phyloP scores from a whole-genome alignment of 2,113 vertebrate genomes.

The Lasiurus cinereus region DNA sequence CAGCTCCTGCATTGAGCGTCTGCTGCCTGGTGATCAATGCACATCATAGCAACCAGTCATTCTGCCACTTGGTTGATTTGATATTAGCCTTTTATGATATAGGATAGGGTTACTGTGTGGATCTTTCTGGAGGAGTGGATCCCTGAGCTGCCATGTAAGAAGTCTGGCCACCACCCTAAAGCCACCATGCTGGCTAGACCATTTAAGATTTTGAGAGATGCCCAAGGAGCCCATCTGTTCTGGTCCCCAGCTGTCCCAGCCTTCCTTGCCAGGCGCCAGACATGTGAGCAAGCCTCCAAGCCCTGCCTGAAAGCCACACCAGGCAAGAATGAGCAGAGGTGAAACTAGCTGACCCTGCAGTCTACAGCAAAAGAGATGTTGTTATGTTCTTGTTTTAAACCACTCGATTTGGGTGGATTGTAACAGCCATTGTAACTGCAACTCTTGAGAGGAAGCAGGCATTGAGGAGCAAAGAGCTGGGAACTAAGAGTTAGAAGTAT shows the following conservation, averaged over 20 bases:
- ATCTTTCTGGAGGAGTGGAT: background rate
- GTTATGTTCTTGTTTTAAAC: background rate
- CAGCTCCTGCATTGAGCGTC: too few species aligned
- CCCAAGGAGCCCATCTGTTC: background rate
- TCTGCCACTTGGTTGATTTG: too few species aligned
- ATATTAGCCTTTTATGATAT: too few species aligned
- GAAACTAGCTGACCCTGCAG: background rate
- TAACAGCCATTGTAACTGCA: background rate
- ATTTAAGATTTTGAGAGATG: background rate
- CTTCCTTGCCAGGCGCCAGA: background rate
- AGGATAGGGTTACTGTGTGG: background rate
- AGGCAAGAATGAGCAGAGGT: background rate
- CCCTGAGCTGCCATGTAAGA: background rate
- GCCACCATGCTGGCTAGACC: background rate
- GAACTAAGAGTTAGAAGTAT: background rate
- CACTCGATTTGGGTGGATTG: background rate
- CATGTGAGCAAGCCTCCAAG: background rate
- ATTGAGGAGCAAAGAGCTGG: background rate
- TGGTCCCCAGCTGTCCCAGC: background rate
- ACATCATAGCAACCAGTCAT: too few species aligned
- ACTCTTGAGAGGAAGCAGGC: background rate
- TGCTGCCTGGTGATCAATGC: too few species aligned
- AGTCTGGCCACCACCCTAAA: background rate
- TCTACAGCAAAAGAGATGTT: background rate
- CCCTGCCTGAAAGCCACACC: background rate